These are phyloP conservation scores for Nymphalis polychloros DNA, from an alignment of 2,888 invertebrate genomes.

Conservation along the genomic window DNA sequence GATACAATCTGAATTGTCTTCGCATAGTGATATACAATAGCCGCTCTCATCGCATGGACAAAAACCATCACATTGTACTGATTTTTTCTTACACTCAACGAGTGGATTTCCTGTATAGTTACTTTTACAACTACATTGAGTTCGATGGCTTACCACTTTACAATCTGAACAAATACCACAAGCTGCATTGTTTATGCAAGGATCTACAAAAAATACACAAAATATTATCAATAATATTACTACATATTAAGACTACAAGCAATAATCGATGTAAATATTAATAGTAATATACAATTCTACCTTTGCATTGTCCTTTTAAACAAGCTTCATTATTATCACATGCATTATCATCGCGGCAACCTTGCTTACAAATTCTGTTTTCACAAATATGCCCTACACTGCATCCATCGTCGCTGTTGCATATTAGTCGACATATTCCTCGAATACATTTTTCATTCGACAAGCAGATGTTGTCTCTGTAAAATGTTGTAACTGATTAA, in stretches of 20 bases:
- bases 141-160: constrained; percentile 90
- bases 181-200: constrained; percentile 86
- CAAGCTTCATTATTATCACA: constrained; percentile 90
- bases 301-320: constrained; percentile 90
- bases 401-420: constrained; percentile 92
- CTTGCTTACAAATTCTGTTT: constrained; percentile 91
- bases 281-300: constrained; percentile 57
- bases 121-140: constrained; percentile 91
- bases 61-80: constrained; percentile 86
- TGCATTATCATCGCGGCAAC: constrained; percentile 91
- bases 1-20: constrained; percentile 85
- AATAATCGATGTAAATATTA: background rate
- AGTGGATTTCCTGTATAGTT: constrained; percentile 92
- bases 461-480: constrained; percentile 89
- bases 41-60: constrained; percentile 92
- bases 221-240: background rate
- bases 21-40: constrained; percentile 88
- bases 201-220: constrained; percentile 79
- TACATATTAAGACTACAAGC: too few species aligned
- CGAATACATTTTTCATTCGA: constrained; percentile 92
- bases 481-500: constrained; percentile 46
- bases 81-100: constrained; percentile 87
- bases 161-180: constrained; percentile 94
- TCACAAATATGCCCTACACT: constrained; percentile 92
- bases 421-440: constrained; percentile 91